Evolutionary conservation across 2,888 invertebrate genomes (phyloP).

Genomic region (Dryadula phaetusa): DNA sequence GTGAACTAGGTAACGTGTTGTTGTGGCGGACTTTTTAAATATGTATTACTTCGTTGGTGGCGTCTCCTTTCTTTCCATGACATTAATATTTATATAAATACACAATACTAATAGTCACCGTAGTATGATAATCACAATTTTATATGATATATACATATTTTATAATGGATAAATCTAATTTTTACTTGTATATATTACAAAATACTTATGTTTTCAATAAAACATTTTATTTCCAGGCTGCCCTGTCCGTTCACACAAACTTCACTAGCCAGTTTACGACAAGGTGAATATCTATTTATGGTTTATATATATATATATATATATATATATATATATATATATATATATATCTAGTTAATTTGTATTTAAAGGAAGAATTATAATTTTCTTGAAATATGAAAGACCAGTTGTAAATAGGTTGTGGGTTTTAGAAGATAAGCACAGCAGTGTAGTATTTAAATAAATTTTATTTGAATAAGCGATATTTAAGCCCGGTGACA

Average conservation of each 20-base stretch:
- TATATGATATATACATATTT: not conserved
- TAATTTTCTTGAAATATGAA: not conserved
- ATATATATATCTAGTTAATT: not conserved
- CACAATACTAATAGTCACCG: not conserved
- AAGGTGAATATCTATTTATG: slow-evolving; percentile 83
- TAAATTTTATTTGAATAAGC: not conserved
- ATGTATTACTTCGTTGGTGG: not conserved
- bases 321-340: too few relatives aligned
- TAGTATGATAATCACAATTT: not conserved
- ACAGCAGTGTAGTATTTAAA: not conserved
- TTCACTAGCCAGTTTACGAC: slow-evolving; percentile 91
- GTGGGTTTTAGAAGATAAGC: not conserved
- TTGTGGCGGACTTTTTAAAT: slow-evolving; percentile 14
- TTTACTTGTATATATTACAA: not conserved
- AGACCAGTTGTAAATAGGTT: slow-evolving; percentile 18
- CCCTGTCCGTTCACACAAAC: slow-evolving; percentile 91
- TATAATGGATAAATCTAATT: not conserved
- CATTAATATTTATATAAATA: not conserved
- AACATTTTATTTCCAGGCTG: slow-evolving; percentile 86
- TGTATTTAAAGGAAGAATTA: not conserved
- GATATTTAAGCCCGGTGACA: not conserved
- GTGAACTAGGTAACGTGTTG: slow-evolving; percentile 58
- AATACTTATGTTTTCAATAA: slow-evolving; percentile 18
- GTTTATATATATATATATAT: not conserved
- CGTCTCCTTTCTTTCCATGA: not conserved